Base-by-base conservation (phyloP, 2,888 invertebrate species). In the Diloba caeruleocephala region DNA sequence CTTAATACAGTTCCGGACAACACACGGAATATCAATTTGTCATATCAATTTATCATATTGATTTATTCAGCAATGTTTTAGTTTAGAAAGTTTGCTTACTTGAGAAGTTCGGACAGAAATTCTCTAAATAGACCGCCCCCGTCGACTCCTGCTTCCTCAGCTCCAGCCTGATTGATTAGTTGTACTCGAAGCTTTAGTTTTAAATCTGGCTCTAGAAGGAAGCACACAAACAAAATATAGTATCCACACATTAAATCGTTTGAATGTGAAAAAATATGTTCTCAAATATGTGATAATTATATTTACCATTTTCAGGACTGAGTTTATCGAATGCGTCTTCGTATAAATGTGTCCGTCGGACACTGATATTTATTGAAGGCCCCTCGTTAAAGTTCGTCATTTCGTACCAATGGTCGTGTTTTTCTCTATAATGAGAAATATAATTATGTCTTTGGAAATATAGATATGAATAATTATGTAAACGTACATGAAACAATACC, bases 241-340 rank as follows among this genome's bases (percentile, higher is more conserved):
- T 4, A 21, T 7, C 5, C 7, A 4, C 5, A 7, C 5, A 1
- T 4, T 21, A n/a, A n/a, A n/a, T n/a, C n/a, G n/a, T 1, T 21
- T 21, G 21, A 21, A 21, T 21, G 21, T 21, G 7, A 21, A 21
- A 21, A 17, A n/a, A n/a, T 37, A 12, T 1, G 34, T n/a, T 10
- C 41, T 29, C 8, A 5, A 31, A 8, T 14, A 31, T 14, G 13
- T 14, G n/a, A n/a, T n/a, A n/a, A n/a, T 6, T 5, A 37, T 26
- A 10, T 89, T 85, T 89, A 98, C 98, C 98, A 92, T 98, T 98
- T 74, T 97, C 97, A 1, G 95, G 95, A 1, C 98, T 97, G 3
- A 99, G 94, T 86, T 98, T 98, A 43, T 98, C 98, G 82, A 98
- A 99, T 0, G 99, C 98, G 89, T 99, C 99, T 90, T 99, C 99